Evolutionary conservation across 2,113 vertebrate genomes (phyloP).

Genomic region (Sitta europaea): DNA sequence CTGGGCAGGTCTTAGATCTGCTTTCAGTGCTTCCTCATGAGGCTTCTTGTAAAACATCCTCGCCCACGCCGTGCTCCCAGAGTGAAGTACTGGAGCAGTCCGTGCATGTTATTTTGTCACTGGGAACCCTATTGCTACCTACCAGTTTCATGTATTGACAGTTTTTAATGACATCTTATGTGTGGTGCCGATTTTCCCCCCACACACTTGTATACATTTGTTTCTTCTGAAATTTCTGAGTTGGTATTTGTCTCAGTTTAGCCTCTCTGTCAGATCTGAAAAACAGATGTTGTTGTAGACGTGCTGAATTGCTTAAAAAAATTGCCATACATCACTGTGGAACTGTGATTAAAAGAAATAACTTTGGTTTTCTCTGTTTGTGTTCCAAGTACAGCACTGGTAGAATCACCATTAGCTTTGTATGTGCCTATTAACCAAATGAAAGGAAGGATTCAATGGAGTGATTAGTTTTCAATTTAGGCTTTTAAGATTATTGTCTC

Average conservation of each 20-base stretch:
- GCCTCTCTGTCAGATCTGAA: neutral
- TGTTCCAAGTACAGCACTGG: neutral
- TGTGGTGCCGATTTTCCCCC: neutral
- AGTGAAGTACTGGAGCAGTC: neutral
- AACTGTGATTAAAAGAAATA: conserved; percentile 9
- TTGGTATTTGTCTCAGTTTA: neutral
- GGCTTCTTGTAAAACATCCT: neutral
- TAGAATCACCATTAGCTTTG: neutral
- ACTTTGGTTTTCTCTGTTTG: conserved; percentile 2
- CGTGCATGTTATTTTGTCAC: neutral
- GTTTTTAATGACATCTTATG: neutral
- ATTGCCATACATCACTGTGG: neutral
- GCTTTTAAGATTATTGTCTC: conserved; percentile 39
- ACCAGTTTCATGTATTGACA: neutral
- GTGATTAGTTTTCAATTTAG: conserved; percentile 56
- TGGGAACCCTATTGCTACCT: neutral
- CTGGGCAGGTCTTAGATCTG: neutral
- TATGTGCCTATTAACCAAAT: conserved; percentile 27
- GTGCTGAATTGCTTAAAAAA: neutral
- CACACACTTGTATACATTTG: rapidly evolving
- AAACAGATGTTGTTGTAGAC: conserved; percentile 6
- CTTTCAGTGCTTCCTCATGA: neutral
- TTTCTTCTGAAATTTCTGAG: neutral
- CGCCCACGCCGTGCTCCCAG: rapidly evolving
- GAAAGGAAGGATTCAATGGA: conserved; percentile 39